These are phyloP conservation scores for Odontamblyopus lacepedii DNA, from an alignment of 2,797 vertebrate species.

Conservation along the genomic window DNA sequence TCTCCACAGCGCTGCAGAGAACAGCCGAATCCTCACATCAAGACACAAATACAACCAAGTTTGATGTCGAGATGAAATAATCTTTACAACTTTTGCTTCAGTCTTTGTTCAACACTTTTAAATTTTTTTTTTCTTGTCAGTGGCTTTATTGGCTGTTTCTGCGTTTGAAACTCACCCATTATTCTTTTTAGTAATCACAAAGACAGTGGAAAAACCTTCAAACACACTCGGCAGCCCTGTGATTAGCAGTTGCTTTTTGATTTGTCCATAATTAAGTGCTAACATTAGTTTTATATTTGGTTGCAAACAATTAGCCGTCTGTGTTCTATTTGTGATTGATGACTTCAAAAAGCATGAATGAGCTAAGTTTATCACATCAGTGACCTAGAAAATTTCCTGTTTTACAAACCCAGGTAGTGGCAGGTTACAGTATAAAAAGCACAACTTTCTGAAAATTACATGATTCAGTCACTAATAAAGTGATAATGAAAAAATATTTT, in stretches of 20 bases:
- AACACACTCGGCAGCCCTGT: conserved; percentile 12
- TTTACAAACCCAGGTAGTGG: not conserved
- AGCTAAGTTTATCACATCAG: not conserved
- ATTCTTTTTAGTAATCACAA: conserved; percentile 20
- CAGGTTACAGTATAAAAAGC: not conserved
- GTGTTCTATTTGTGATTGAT: conserved; percentile 14
- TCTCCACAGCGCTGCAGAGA: conserved; percentile 13
- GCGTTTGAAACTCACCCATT: conserved; percentile 14
- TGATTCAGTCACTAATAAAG: not conserved
- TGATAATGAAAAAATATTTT: not conserved
- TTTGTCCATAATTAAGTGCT: conserved; percentile 20
- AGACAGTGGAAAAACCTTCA: conserved; percentile 31
- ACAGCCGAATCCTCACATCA: conserved; percentile 35
- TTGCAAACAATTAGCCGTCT: conserved; percentile 13
- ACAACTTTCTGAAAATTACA: not conserved
- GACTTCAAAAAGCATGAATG: not conserved
- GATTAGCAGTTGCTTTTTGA: conserved; percentile 12
- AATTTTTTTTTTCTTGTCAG: conserved; percentile 5
- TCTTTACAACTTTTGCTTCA: conserved; percentile 19
- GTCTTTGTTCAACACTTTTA: conserved; percentile 1
- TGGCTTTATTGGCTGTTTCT: conserved; percentile 16
- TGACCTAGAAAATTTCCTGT: not conserved
- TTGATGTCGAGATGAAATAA: conserved; percentile 36
- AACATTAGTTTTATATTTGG: conserved; percentile 22
- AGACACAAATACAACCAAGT: conserved; percentile 13